Evolutionary conservation across 1,140 invertebrate species (phyloP), one percentile per base, ranked within the genome.

Genomic region (Chrysoperla carnea): DNA sequence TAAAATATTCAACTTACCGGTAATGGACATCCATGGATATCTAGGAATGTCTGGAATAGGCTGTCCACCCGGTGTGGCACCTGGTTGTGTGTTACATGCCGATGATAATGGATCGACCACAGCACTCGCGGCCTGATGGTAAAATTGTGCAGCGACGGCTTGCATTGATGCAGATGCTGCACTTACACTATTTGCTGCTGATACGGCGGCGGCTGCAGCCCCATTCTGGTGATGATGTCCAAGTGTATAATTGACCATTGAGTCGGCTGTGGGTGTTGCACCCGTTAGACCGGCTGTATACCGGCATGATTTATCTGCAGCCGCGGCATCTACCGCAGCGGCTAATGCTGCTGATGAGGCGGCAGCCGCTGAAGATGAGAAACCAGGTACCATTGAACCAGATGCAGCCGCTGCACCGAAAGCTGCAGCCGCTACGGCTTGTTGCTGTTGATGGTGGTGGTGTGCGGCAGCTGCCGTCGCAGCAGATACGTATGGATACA

Each of bases 1-100:
- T n/a, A 23, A 23, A 23, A 23, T 23, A 23, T 23, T 23, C 49
- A 42, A 75, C 75, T 82, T 75, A 92, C 89, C 89, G 70, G 87
- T 90, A 61, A 92, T 88, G 51, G 87, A 87, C 87, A 93, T 92
- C 89, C 89, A 93, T n/a, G 89, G 88, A 63, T 92, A 92, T 56
- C 87, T 73, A 11, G 87, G 86, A 56, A 91, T 84, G 62, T 86
- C 83, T 28, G 85, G 84, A 51, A 85, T 77, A 40, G 73, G 64
- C 53, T 82, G 74, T 67, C 81, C 70, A 53, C 78, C 70, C 51
- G 78, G 64, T 15, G 66, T 54, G 46, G 66, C 66, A 55, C 76
- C 55, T 17, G 72, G 73, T 56, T 79, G 78, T 46, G 69, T 68
- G 17, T 23, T 23, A 53, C 65, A 68, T 60, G 71, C 73, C 38